These are phyloP conservation scores for Chaetogeoica ovagalla DNA, from an alignment of 2,888 invertebrate species.

Conservation along the genomic window DNA sequence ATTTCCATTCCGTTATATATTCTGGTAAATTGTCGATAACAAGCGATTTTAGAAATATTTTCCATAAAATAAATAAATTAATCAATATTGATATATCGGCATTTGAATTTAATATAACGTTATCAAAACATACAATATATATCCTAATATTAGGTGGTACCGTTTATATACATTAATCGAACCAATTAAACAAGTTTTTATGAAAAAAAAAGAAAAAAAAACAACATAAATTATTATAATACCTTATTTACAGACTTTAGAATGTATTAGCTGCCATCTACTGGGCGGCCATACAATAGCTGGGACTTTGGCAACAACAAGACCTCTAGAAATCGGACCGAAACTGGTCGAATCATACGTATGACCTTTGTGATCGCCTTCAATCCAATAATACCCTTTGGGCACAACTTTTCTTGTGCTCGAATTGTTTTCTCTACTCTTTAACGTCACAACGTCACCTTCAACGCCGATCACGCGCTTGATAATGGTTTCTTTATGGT, in stretches of 20 bases:
- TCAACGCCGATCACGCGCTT: conserved; percentile 87
- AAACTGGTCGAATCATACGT: conserved; percentile 93
- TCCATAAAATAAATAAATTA: too few relatives aligned
- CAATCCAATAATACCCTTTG: conserved; percentile 94
- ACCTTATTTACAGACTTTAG: background rate
- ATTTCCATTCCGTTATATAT: too few relatives aligned
- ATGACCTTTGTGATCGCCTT: conserved; percentile 88
- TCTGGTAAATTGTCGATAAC: too few relatives aligned
- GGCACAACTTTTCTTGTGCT: conserved; percentile 64
- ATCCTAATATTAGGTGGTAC: too few relatives aligned
- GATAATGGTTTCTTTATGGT: conserved; percentile 83
- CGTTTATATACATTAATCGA: too few relatives aligned
- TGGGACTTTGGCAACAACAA: conserved; percentile 85
- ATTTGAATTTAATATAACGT: too few relatives aligned
- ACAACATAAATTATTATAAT: too few relatives aligned
- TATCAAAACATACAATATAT: too few relatives aligned
- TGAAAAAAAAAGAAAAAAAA: too few relatives aligned
- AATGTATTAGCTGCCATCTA: conserved; percentile 70
- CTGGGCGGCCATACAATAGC: conserved; percentile 93
- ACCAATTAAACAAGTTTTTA: too few relatives aligned
- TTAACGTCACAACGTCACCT: conserved; percentile 79
- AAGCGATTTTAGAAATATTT: too few relatives aligned
- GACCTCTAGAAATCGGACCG: conserved; percentile 86
- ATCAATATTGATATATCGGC: too few relatives aligned
- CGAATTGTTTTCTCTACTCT: conserved; percentile 62